These are phyloP conservation scores for honey bee (Apis mellifera) DNA, from an alignment of 1,140 invertebrate genomes.

Conservation along the genomic window Amel_HAv3.1 CM009942.2:9599501-9600000, in stretches of 20 bases:
- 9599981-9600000: too few relatives aligned
- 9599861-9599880: constrained; percentile 57
- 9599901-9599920: constrained; percentile 63
- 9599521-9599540: constrained; percentile 17
- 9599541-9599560: neutral
- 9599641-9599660: neutral
- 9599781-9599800: neutral
- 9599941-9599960: constrained; percentile 60
- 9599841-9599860: constrained; percentile 1
- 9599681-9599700: neutral
- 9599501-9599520: constrained; percentile 9
- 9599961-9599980: neutral
- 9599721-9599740: neutral
- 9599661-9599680: constrained; percentile 2
- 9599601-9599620: too few relatives aligned
- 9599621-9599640: too few relatives aligned
- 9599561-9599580: too few relatives aligned
- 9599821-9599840: constrained; percentile 8
- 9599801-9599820: constrained; percentile 15
- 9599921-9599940: constrained; percentile 56
- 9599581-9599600: too few relatives aligned
- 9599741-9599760: neutral
- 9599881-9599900: constrained; percentile 60
- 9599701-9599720: neutral
- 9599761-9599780: too few relatives aligned